Percentiles rank a stretch among this genome's conserved stretches.
phyloP scores from a whole-genome alignment of 2,797 vertebrate genomes.

The Xenentodon cancila region DNA sequence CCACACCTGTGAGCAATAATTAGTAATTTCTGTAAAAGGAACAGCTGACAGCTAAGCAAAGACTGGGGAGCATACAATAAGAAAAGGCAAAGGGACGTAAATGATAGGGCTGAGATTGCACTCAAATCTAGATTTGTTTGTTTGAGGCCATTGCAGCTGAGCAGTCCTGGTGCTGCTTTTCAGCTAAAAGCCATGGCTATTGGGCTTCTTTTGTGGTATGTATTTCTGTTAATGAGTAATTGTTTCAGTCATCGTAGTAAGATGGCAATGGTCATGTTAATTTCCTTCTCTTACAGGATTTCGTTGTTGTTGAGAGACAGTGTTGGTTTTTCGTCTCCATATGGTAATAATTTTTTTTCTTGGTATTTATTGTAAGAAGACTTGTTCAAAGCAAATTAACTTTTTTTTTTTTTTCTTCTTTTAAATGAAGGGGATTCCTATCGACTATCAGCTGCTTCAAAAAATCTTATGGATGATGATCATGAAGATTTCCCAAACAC shows the following conservation, averaged over 20 bases:
- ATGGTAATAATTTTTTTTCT: constrained; percentile 32
- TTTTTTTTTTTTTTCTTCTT: not conserved
- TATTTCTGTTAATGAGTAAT: not conserved
- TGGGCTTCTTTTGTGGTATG: constrained; percentile 42
- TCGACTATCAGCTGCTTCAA: accelerated
- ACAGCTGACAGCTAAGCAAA: constrained; percentile 34
- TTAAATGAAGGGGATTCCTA: constrained; percentile 1
- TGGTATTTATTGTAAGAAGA: too few species aligned
- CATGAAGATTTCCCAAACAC: not conserved
- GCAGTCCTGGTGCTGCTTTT: constrained; percentile 9
- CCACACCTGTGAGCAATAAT: constrained; percentile 41
- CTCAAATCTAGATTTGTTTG: not conserved
- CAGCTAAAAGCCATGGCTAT: constrained; percentile 45
- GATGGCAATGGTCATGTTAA: not conserved
- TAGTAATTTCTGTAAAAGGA: constrained; percentile 34
- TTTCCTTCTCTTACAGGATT: constrained; percentile 29
- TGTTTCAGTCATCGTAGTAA: not conserved
- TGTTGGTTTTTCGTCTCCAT: not conserved
- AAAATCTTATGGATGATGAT: not conserved
- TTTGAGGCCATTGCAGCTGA: constrained; percentile 1
- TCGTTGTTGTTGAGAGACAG: constrained; percentile 32
- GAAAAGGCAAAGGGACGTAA: not conserved
- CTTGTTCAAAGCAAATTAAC: too few species aligned
- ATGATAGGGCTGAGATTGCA: not conserved
- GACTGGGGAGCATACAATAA: constrained; percentile 12